Conservation (phyloP, 2,888 invertebrate species). For the Acanthococcus lagerstroemiae region DNA sequence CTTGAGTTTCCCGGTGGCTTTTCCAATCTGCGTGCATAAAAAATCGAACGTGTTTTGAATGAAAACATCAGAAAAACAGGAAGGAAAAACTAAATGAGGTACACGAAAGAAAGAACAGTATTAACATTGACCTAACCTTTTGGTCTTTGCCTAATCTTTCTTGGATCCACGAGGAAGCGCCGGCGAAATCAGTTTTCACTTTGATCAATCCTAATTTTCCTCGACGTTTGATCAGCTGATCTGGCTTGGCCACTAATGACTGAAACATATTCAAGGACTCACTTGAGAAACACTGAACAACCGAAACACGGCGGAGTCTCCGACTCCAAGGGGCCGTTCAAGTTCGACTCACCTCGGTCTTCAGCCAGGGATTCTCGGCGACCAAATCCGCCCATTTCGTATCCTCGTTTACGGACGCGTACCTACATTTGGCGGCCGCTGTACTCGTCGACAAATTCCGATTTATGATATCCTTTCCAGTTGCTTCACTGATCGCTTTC, state of each 20-base stretch:
- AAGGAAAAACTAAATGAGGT: neutral
- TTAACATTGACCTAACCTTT: too few species aligned
- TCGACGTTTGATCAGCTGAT: constrained; percentile 94
- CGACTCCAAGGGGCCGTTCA: too few species aligned
- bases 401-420: constrained; percentile 65
- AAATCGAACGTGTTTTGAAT: too few species aligned
- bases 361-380: constrained; percentile 75
- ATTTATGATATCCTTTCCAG: constrained; percentile 85
- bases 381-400: constrained; percentile 69
- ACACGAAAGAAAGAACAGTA: neutral
- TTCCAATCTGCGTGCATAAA: constrained; percentile 55
- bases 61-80: neutral
- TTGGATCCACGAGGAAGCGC: constrained; percentile 74
- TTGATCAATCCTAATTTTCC: constrained; percentile 95
- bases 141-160: constrained; percentile 77
- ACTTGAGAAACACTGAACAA: too few species aligned
- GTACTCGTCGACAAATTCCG: constrained; percentile 60
- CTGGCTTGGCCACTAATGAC: constrained; percentile 96
- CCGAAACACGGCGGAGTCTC: too few species aligned
- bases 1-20: constrained; percentile 75
- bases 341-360: constrained; percentile 55
- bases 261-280: too few species aligned
- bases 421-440: constrained; percentile 61
- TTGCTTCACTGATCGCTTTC: constrained; percentile 89
- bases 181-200: constrained; percentile 72